These are phyloP conservation scores for Lepidothrix coronata DNA, from an alignment of 2,113 vertebrate genomes.

Conservation along the genomic window DNA sequence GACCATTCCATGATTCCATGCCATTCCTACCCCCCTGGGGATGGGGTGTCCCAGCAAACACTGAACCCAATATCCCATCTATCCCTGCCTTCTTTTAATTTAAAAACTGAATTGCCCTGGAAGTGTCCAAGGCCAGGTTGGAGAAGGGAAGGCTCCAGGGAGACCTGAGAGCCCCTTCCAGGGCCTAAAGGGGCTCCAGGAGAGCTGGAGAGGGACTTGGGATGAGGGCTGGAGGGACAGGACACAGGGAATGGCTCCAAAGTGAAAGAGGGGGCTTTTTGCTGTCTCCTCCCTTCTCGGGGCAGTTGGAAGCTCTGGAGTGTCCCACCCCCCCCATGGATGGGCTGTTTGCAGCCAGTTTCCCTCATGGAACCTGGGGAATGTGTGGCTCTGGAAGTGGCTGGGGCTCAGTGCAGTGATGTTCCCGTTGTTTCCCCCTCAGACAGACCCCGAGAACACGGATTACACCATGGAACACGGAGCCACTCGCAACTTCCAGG, in stretches of 20 bases:
- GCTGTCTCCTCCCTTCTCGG: fast-evolving
- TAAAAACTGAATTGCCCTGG: too few species aligned
- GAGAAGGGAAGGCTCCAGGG: too few species aligned
- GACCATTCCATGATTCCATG: too few species aligned
- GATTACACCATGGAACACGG: conserved; percentile 97
- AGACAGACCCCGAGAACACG: conserved; percentile 96
- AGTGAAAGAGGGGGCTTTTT: not conserved
- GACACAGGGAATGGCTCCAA: not conserved
- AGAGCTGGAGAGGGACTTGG: not conserved
- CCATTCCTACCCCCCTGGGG: too few species aligned
- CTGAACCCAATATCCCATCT: too few species aligned
- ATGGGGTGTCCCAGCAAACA: too few species aligned
- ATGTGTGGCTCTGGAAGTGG: not conserved
- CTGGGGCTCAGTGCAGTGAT: fast-evolving
- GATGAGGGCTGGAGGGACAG: not conserved
- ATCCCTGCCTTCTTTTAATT: too few species aligned
- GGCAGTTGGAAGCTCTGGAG: not conserved
- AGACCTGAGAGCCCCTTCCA: not conserved
- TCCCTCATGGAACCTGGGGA: fast-evolving
- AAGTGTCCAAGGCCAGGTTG: too few species aligned
- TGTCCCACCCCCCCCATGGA: fast-evolving
- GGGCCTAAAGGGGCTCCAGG: not conserved
- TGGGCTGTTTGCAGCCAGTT: not conserved
- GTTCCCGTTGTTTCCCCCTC: not conserved
- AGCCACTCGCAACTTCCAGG: conserved; percentile 93